phyloP scores from a whole-genome alignment of 2,888 invertebrate species.

The Tromatobia lineatoria region DNA sequence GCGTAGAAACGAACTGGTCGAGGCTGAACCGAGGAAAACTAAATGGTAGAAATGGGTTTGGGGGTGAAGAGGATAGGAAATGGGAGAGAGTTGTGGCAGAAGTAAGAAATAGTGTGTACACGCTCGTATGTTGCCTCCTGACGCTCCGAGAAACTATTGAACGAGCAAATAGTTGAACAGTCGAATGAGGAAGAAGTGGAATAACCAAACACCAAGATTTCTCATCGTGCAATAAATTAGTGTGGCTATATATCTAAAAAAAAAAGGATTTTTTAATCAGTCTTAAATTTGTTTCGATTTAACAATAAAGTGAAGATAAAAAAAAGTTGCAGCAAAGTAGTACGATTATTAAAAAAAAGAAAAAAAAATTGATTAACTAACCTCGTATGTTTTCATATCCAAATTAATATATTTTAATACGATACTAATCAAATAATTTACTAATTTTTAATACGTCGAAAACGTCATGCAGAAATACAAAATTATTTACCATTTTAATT shows the following conservation, averaged over 20 bases:
- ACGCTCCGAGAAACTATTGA: neutral
- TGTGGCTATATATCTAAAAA: neutral
- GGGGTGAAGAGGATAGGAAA: constrained; percentile 55
- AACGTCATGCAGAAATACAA: too few species aligned
- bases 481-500: too few species aligned
- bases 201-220: constrained; percentile 7
- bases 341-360: too few species aligned
- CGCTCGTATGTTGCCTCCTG: neutral
- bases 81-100: constrained; percentile 3
- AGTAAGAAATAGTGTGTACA: constrained; percentile 22
- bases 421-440: too few species aligned
- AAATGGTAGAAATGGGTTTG: constrained; percentile 74
- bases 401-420: too few species aligned
- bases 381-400: too few species aligned
- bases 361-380: too few species aligned
- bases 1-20: constrained; percentile 54
- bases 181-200: constrained; percentile 1
- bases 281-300: neutral
- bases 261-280: neutral
- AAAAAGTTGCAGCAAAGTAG: too few species aligned
- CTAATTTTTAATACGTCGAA: too few species aligned
- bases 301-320: neutral
- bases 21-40: constrained; percentile 77
- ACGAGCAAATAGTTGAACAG: constrained; percentile 17
- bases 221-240: neutral